Evolutionary conservation across 2,113 vertebrate genomes (phyloP), one percentile per base, ranked within the genome.

Genomic region (Rynchops niger): DNA sequence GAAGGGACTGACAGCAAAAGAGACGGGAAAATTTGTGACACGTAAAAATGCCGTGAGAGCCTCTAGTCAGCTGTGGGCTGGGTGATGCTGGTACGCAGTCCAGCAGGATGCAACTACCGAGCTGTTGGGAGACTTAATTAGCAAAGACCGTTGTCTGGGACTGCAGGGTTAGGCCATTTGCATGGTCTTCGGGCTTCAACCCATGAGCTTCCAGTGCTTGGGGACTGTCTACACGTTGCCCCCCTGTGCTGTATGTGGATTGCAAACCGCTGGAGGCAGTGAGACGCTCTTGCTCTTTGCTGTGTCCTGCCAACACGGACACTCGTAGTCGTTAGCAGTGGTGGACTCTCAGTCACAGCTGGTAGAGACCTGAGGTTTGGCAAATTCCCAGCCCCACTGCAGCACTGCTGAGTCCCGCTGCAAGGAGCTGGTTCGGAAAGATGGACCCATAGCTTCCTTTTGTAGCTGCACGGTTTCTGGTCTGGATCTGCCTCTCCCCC

Each of bases 1-100:
- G 49, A 93, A 95, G 40, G 69, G 50, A 93, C 67, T 77, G 65
- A n/a, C 92, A 93, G 90, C 38, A 67, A 49, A 79, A 76, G 73
- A 80, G 72, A 76, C 11, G 49, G 83, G 38, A 89, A 79, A 96
- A 89, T 73, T 59, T 53, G 38, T 59, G 76, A 47, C 42, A 65
- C 9, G 16, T 40, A 40, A 42, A 42, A 59, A 69, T 53, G 45
- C 43, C 7, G 4, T 14, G 63, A 74, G 27, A 76, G 52, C 56
- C 40, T 61, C 11, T 20, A 49, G 30, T 73, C 69, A 72, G 69
- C 70, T 56, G 62, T 50, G 61, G 71, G 25, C 47, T 56, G 88
- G 74, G 56, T 27, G 77, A 36, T 65, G 56, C 30, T 49, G 59
- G 80, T 50, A 15, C 1, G 0, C 1, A 9, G 53, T 50, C 61